Base-by-base conservation (phyloP, 2,113 vertebrate species). In the Calyptommatus sinebrachiatus region DNA sequence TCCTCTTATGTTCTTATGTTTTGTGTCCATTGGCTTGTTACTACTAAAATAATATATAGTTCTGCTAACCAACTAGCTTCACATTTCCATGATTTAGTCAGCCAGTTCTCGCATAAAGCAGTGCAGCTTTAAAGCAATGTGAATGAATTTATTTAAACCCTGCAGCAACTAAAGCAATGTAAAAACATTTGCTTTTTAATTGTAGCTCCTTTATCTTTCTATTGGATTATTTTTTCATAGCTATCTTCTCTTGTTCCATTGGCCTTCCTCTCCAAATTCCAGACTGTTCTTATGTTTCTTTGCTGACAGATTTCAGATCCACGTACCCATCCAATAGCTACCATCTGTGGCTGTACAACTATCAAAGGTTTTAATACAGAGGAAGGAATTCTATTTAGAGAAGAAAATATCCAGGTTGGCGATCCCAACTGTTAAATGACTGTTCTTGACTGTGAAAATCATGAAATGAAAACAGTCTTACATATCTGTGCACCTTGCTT, bases 321-420 rank as follows among this genome's bases (percentile, higher is more conserved):
- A 76, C 0, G 0, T 35, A 60, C 53, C n/a, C 48, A 76, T 83
- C 66, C 62, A 57, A 76, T 79, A 84, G 11, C 68, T 0, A 0
- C 76, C 9, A 41, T 20, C 61, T 68, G 69, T 50, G 24, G 14
- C 24, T 45, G 6, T 31, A 50, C 28, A 69, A 20, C 28, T 26
- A 69, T 57, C 77, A 72, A 16, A 53, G 0, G 0, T 16, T n/a
- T 24, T 72, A 45, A 73, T 14, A 18, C 53, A 57, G 53, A 57
- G 53, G 53, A 46, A 9, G 26, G 11, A 11, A 24, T 5, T 24
- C 57, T 35, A n/a, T 68, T 80, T 68, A 46, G 82, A 70, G 70
- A 83, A 79, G 21, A 66, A 71, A 71, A 75, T 71, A 11, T 18
- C 11, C 35, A 60, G 46, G 46, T 12, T n/a, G 26, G 45, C 31